Percentiles rank a stretch among this genome's conserved stretches.
Evolutionary conservation across 2,888 invertebrate species (phyloP).

Genomic region (Hydraecia micacea): DNA sequence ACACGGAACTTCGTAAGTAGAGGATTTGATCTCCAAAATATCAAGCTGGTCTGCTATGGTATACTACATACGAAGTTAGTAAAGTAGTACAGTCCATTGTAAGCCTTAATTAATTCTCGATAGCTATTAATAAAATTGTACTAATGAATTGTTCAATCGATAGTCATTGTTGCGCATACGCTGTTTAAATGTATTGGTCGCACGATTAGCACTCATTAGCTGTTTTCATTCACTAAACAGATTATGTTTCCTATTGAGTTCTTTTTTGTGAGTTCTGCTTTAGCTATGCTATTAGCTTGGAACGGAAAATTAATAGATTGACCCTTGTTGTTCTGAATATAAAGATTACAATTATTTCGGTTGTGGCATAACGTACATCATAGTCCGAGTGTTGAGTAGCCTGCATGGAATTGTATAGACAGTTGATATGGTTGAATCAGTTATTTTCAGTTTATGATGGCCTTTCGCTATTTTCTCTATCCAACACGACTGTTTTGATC

Average conservation of each 20-base stretch:
- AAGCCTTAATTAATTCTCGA: slow-evolving; percentile 31
- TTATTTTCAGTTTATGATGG: not conserved
- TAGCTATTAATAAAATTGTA: slow-evolving; percentile 19
- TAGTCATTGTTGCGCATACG: slow-evolving; percentile 32
- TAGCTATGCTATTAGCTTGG: not conserved
- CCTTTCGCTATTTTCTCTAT: not conserved
- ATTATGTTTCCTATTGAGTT: slow-evolving; percentile 10
- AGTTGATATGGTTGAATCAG: not conserved
- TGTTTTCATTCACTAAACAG: slow-evolving; percentile 38
- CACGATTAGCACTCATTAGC: slow-evolving; percentile 43
- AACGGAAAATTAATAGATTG: not conserved
- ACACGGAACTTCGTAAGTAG: not conserved
- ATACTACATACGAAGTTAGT: slow-evolving; percentile 1
- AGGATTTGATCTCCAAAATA: not conserved
- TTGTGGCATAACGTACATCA: not conserved
- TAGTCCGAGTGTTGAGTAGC: not conserved
- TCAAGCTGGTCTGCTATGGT: not conserved
- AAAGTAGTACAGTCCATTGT: slow-evolving; percentile 12
- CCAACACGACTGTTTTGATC: not conserved
- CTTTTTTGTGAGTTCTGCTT: slow-evolving; percentile 13
- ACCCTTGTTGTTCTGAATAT: not conserved
- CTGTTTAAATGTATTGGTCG: slow-evolving; percentile 6
- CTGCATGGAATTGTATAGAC: not conserved
- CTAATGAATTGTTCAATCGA: slow-evolving; percentile 33
- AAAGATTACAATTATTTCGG: not conserved